Percentiles rank a stretch among this genome's conserved stretches.
Conservation (phyloP, 2,113 vertebrate genomes). For the Greenwoodochromis staneri region DNA sequence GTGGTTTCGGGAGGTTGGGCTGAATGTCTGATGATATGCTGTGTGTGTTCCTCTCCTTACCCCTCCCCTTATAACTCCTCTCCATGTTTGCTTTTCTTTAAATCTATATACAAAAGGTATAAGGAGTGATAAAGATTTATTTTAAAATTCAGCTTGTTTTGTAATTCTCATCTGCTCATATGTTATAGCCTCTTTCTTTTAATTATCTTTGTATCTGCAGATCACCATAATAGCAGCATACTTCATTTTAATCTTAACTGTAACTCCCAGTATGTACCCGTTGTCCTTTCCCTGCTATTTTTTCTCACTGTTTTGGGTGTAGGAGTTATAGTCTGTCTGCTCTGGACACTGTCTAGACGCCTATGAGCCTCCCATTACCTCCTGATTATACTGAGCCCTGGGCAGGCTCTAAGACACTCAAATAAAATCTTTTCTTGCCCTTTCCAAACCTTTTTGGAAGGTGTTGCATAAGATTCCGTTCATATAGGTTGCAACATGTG, state of each 20-base stretch:
- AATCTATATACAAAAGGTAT: constrained; percentile 25
- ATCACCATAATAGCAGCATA: background rate
- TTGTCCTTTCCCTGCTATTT: constrained; percentile 1
- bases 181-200: constrained; percentile 1
- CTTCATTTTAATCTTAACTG: background rate
- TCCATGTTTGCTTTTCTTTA: background rate
- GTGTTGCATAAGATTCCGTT: background rate
- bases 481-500: background rate
- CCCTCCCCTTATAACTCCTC: constrained; percentile 20
- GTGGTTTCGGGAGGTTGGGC: constrained; percentile 54
- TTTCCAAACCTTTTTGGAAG: background rate
- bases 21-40: constrained; percentile 47
- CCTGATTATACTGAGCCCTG: constrained; percentile 38
- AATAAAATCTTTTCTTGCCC: background rate
- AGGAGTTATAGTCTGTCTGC: constrained; percentile 48
- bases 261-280: background rate
- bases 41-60: constrained; percentile 34
- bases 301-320: constrained; percentile 19
- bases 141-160: background rate
- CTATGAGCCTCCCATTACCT: constrained; percentile 45
- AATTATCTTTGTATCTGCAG: background rate
- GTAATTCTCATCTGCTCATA: background rate
- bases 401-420: background rate
- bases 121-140: background rate
- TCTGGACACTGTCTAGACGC: constrained; percentile 56